Evolutionary conservation across 1,140 invertebrate genomes (phyloP), one percentile per base, ranked within the genome.

Genomic region (Drosophila pectinifera): DNA sequence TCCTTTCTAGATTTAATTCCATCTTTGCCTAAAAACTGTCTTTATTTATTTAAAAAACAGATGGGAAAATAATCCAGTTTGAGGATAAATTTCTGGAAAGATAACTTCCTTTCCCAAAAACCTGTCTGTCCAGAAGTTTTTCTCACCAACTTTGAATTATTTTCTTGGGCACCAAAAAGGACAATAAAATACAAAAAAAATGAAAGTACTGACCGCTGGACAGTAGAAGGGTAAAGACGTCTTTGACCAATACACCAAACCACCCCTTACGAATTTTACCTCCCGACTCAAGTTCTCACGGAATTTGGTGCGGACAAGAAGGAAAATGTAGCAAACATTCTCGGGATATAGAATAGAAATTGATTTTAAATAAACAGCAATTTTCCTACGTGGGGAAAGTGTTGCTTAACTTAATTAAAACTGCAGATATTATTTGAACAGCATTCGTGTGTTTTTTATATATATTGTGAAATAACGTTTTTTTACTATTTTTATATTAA

Each of bases 121-220:
- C 49, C 49, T 20, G 49, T 53, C 31, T 36, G 18, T 53, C 31
- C 31, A 53, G 49, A 53, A 53, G 49, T 36, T 53, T 53, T 53
- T 53, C 49, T 36, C 49, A 53, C 49, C 49, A 53, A 53, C 36
- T 53, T 53, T 22, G 1, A 36, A 36, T 53, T 36, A 22, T 53
- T n/a, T 28, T 36, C 49, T 36, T 36, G 31, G 49, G 18, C 18
- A 22, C 13, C 28, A 36, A 53, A 53, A 53, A 20, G 18, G 31
- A 36, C 14, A 22, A 36, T 53, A 36, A 31, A 34, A 22, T 18
- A 10, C 18, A 34, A 53, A 53, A 53, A 53, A 53, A 53, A 14
- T 36, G 4, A 7, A 53, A 22, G 13, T 36, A 34, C 48, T 51
- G 48, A 14, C 31, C 49, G 18, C 18, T 53, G 31, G 31, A 22